phyloP scores from a whole-genome alignment of 2,888 invertebrate species.

The Andrena dorsata region DNA sequence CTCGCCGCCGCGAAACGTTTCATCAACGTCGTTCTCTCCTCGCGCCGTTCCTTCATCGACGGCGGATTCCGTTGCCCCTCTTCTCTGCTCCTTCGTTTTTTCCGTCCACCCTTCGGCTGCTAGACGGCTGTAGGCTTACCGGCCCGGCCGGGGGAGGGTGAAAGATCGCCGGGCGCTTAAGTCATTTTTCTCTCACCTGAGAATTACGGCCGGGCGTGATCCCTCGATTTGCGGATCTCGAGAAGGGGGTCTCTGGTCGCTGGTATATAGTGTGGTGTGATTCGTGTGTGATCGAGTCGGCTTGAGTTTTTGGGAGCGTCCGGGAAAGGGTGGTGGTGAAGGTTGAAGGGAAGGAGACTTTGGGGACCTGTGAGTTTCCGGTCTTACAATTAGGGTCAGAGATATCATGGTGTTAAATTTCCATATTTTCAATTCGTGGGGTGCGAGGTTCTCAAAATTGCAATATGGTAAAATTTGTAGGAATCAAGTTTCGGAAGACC shows the following conservation, averaged over 20 bases:
- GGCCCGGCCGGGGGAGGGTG: neutral
- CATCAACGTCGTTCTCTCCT: conserved; percentile 62
- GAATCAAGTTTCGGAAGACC: neutral
- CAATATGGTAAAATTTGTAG: neutral
- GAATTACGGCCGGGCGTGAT: neutral
- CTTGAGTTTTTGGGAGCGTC: too few relatives aligned
- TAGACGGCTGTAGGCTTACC: conserved; percentile 3
- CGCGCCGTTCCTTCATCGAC: conserved; percentile 37
- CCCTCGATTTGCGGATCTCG: neutral
- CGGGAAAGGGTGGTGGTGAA: too few relatives aligned
- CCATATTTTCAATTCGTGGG: too few relatives aligned
- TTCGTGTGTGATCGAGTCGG: neutral
- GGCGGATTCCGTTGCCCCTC: neutral
- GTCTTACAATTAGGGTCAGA: neutral
- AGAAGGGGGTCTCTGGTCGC: neutral
- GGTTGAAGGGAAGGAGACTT: too few relatives aligned
- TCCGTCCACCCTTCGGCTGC: neutral
- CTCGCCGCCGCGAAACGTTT: conserved; percentile 66
- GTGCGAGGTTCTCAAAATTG: neutral
- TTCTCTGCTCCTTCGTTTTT: neutral
- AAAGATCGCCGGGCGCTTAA: neutral
- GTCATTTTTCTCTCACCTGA: conserved; percentile 4
- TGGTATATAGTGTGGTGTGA: neutral
- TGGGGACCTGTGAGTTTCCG: too few relatives aligned
- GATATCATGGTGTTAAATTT: neutral